phyloP scores from a whole-genome alignment of 2,113 vertebrate species.

The Alligator mississippiensis region DNA sequence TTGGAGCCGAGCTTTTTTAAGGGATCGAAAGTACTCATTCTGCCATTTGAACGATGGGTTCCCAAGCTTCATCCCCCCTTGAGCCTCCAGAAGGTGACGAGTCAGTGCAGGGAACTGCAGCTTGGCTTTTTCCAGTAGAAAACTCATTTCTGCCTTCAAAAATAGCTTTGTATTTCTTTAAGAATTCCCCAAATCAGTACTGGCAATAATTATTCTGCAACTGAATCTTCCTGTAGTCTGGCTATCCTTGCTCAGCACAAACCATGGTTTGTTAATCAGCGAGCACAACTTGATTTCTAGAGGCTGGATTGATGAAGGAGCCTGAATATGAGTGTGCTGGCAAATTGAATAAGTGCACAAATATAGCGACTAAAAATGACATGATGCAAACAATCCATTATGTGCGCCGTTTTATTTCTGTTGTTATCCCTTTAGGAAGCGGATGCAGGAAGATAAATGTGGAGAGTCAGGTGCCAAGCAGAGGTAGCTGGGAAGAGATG shows the following conservation, averaged over 20 bases:
- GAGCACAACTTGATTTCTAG: not conserved
- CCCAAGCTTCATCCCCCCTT: constrained; percentile 11
- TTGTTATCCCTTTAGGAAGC: not conserved
- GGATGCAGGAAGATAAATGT: fast-evolving
- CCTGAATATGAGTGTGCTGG: fast-evolving
- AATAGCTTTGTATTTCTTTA: not conserved
- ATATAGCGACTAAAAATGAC: not conserved
- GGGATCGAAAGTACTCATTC: constrained; percentile 33
- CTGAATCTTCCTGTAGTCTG: not conserved
- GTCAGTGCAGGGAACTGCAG: constrained; percentile 34
- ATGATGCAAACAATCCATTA: fast-evolving
- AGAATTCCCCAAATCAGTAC: not conserved
- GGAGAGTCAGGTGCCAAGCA: not conserved
- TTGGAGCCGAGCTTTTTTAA: constrained; percentile 21
- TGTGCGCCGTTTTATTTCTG: fast-evolving
- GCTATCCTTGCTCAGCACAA: not conserved
- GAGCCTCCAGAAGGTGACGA: not conserved
- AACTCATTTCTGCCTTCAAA: constrained; percentile 7
- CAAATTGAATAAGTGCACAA: not conserved
- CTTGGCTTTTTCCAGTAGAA: constrained; percentile 7
- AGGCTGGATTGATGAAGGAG: not conserved
- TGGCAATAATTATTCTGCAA: not conserved
- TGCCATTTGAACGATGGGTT: constrained; percentile 38
- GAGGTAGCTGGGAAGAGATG: not conserved
- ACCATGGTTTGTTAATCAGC: not conserved